A percentile compares a stretch with the other conserved stretches of the same genome.
Evolutionary conservation across 2,797 vertebrate species (phyloP).

Genomic region (Apodemus agrarius): DNA sequence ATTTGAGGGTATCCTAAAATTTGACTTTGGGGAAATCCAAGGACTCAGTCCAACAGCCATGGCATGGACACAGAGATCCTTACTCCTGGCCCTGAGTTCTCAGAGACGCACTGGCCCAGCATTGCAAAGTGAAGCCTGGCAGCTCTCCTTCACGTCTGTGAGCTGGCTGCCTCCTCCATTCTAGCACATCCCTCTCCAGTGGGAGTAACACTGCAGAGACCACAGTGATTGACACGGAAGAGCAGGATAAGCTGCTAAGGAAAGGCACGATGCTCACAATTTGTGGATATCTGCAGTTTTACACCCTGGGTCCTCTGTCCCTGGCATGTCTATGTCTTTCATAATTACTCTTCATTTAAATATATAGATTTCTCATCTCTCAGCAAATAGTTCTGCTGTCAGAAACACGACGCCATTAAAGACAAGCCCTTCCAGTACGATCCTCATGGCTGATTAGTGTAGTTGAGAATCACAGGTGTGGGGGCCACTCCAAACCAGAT

Average conservation of each 20-base stretch:
- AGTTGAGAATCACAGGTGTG: conserved; percentile 2
- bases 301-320: not conserved
- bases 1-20: conserved; percentile 32
- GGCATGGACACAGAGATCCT: not conserved
- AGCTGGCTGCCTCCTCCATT: not conserved
- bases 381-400: not conserved
- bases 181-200: not conserved
- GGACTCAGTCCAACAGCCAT: not conserved
- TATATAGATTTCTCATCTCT: not conserved
- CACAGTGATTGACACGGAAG: not conserved
- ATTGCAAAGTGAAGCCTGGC: not conserved
- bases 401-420: not conserved
- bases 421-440: not conserved
- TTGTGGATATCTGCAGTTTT: not conserved
- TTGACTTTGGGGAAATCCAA: conserved; percentile 1
- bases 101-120: not conserved
- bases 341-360: not conserved
- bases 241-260: not conserved
- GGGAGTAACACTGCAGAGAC: not conserved
- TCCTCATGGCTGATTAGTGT: not conserved
- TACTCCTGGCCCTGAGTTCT: not conserved
- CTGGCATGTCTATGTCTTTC: not conserved
- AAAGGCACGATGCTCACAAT: not conserved
- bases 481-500: not conserved
- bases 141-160: not conserved